phyloP scores from a whole-genome alignment of 2,113 vertebrate genomes.

The Gavia stellata region DNA sequence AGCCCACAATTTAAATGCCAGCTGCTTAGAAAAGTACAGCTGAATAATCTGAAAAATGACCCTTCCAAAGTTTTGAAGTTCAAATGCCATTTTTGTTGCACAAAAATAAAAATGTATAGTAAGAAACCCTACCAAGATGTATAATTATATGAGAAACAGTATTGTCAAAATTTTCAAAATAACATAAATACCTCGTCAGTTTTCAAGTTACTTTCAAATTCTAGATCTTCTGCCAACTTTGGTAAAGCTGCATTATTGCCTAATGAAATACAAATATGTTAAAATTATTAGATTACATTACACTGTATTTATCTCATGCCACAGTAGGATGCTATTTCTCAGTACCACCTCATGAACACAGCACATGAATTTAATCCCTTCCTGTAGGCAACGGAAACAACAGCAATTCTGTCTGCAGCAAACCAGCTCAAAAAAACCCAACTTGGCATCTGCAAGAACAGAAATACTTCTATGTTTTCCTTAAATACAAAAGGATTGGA shows the following conservation, averaged over 20 bases:
- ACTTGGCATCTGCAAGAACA: not conserved
- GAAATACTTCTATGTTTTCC: not conserved
- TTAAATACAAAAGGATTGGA: not conserved
- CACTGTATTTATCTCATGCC: not conserved
- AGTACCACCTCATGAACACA: not conserved
- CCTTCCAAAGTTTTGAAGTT: not conserved
- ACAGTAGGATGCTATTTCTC: not conserved
- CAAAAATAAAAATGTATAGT: not conserved
- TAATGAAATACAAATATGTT: slow-evolving; percentile 60
- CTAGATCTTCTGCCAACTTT: slow-evolving; percentile 31
- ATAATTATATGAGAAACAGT: not conserved
- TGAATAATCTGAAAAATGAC: not conserved
- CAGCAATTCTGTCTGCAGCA: not conserved
- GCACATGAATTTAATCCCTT: not conserved
- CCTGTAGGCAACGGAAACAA: not conserved
- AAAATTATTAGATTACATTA: not conserved
- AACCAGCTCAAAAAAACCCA: not conserved
- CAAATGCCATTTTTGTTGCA: not conserved
- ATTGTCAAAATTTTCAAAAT: not conserved
- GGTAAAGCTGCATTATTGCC: slow-evolving; percentile 55
- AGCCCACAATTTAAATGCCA: not conserved
- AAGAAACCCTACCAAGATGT: not conserved
- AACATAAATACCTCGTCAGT: slow-evolving; percentile 65
- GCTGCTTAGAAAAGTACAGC: not conserved
- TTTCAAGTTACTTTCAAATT: slow-evolving; percentile 24